Conservation (phyloP, 2,113 vertebrate species). For the Pterocles gutturalis region DNA sequence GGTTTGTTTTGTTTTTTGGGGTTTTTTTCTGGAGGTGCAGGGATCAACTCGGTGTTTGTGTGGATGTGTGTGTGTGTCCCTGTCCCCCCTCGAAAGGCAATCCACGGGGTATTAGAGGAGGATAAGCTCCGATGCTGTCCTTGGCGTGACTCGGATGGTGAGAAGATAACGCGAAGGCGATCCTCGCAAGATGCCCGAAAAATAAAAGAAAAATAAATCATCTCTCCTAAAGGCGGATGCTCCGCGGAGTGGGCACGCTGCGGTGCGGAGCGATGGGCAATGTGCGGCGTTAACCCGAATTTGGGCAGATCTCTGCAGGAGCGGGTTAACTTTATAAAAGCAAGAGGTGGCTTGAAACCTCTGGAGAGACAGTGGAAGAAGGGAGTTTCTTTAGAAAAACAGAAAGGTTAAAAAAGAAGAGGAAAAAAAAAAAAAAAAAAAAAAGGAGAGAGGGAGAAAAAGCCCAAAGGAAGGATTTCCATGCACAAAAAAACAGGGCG, state of each 20-base stretch:
- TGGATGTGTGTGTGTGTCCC: background rate
- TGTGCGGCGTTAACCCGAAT: background rate
- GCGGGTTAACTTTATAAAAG: background rate
- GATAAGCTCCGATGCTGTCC: conserved; percentile 36
- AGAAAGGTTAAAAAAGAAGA: background rate
- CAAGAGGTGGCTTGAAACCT: background rate
- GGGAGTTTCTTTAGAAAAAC: background rate
- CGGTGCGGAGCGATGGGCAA: background rate
- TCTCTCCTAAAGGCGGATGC: background rate
- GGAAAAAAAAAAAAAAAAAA: no score
- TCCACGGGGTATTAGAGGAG: conserved; percentile 12
- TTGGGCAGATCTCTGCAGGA: background rate
- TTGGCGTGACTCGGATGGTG: background rate
- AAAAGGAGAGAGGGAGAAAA: background rate
- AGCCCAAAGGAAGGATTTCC: background rate
- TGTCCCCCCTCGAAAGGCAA: conserved; percentile 5
- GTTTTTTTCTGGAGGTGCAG: background rate
- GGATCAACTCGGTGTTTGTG: background rate
- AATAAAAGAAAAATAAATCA: background rate
- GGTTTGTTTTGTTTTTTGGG: background rate
- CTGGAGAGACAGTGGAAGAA: background rate
- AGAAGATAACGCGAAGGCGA: background rate
- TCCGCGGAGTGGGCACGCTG: background rate
- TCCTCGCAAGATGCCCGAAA: background rate
- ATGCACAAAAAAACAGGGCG: background rate